These are phyloP conservation scores for Sebastes paucispinis DNA, from an alignment of 2,797 vertebrate genomes.

Conservation along the genomic window DNA sequence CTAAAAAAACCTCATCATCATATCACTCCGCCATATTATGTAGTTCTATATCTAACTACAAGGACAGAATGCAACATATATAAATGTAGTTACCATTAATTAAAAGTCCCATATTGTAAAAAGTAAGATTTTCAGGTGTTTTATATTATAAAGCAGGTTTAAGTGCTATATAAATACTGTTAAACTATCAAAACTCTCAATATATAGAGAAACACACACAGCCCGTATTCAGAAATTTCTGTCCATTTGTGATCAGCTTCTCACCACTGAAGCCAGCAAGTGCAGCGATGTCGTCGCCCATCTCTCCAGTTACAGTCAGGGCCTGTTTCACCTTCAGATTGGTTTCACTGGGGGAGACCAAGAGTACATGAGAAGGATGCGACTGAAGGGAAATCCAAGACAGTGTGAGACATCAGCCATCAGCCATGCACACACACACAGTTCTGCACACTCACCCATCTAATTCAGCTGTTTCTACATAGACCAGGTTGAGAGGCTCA, in stretches of 20 bases:
- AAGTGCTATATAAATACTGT: no score
- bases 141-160: no score
- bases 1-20: no score
- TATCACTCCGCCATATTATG: no score
- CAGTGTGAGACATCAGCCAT: not conserved
- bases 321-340: slow-evolving; percentile 97
- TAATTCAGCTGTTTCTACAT: slow-evolving; percentile 93
- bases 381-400: slow-evolving; percentile 1
- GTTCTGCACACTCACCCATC: slow-evolving; percentile 82
- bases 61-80: no score
- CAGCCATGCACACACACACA: not conserved
- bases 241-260: not conserved
- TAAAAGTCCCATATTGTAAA: no score
- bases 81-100: no score
- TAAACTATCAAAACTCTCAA: no score
- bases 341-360: slow-evolving; percentile 86
- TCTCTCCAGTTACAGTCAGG: slow-evolving; percentile 86
- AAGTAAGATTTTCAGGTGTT: no score
- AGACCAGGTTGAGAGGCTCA: slow-evolving; percentile 90
- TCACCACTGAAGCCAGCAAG: slow-evolving; percentile 89
- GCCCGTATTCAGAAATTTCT: no score
- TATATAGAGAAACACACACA: no score
- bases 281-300: slow-evolving; percentile 83
- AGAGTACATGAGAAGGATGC: slow-evolving; percentile 9
- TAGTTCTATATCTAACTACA: no score